These are phyloP conservation scores for Ceuthmochares aereus DNA, from an alignment of 2,113 vertebrate genomes.

Conservation along the genomic window DNA sequence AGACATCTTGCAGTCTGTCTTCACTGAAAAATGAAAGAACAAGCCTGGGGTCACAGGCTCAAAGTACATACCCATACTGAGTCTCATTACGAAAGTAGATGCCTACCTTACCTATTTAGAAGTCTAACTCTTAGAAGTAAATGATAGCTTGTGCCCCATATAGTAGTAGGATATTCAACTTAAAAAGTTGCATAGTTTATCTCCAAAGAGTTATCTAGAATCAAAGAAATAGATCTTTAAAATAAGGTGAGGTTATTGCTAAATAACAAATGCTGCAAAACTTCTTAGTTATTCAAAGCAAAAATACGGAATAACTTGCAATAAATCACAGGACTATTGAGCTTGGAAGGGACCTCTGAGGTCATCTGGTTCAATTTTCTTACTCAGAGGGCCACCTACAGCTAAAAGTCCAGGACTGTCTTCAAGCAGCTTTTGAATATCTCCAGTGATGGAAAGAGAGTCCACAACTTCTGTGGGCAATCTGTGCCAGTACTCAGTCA, in stretches of 20 bases:
- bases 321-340: background rate
- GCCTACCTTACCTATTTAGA: background rate
- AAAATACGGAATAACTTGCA: background rate
- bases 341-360: background rate
- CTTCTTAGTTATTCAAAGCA: background rate
- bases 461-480: background rate
- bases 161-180: background rate
- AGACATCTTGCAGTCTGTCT: background rate
- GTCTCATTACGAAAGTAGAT: background rate
- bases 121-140: background rate
- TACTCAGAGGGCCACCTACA: background rate
- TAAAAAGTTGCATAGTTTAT: background rate
- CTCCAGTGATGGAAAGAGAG: background rate
- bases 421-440: background rate
- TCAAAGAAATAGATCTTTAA: background rate
- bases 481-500: background rate
- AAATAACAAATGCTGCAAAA: background rate
- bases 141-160: background rate
- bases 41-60: background rate
- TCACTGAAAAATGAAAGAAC: background rate
- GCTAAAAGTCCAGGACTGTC: background rate
- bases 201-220: background rate
- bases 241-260: background rate
- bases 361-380: background rate
- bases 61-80: background rate